Evolutionary conservation across 2,113 vertebrate genomes (phyloP), one percentile per base, ranked within the genome.

Genomic region (Nannobrachium achirus): DNA sequence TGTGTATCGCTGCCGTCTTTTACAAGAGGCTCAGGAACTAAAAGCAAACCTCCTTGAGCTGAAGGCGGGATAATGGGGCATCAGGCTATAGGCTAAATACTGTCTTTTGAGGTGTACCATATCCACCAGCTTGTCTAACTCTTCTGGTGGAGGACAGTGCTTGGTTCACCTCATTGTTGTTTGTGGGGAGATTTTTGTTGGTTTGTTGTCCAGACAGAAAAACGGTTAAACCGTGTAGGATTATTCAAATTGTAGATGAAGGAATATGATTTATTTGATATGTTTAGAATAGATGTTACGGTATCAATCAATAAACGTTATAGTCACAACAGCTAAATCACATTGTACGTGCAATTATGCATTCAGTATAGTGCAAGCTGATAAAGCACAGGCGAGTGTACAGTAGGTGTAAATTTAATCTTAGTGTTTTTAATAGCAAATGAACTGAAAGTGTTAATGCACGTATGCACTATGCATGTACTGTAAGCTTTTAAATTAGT

Each of bases 1-100:
- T 89, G 18, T 58, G 62, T 42, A 75, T 84, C 19, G 88, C 82
- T 42, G 79, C 71, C n/a, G 19, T 91, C 68, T 74, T 91, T 79
- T 90, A 91, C 83, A 91, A 82, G 80, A 84, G 50, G 75, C 56
- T 76, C 53, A 76, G 46, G 55, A 69, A n/a, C n/a, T n/a, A n/a
- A n/a, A n/a, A 62, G 59, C 41, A 40, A 49, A 9, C 25, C 7
- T 51, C 14, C 2, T 3, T 59, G 9, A 15, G 16, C 33, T 45
- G 13, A 60, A 73, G 11, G 39, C 53, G 66, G 50, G 52, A 48
- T 18, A 55, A 10, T 25, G 0, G 8, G n/a, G 46, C 61, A 15
- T 64, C 16, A 20, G 40, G 48, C 9, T 56, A 0, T 2, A 25
- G 40, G 60, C 58, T 15, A 52, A 68, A 40, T 56, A 67, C 14